phyloP scores from a whole-genome alignment of 2,888 invertebrate genomes.

The Lysandra bellargus region DNA sequence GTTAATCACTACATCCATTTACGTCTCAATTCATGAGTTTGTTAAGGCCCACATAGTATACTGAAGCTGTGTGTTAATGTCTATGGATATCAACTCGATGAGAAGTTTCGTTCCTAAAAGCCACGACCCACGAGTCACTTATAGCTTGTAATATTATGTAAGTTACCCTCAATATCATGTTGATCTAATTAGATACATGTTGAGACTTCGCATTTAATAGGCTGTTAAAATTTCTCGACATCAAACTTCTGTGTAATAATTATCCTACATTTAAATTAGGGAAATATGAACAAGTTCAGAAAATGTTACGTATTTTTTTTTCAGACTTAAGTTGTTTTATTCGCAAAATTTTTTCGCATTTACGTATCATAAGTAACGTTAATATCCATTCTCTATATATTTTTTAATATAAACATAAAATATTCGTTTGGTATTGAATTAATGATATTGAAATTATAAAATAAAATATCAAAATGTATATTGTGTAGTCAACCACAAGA shows the following conservation, averaged over 20 bases:
- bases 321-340: background rate
- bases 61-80: background rate
- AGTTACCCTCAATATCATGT: background rate
- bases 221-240: background rate
- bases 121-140: background rate
- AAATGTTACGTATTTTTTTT: background rate
- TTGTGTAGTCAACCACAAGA: too few relatives aligned
- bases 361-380: background rate
- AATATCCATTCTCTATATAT: too few relatives aligned
- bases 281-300: background rate
- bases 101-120: background rate
- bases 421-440: too few relatives aligned
- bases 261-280: background rate
- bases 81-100: background rate
- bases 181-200: slow-evolving; percentile 8
- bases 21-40: too few relatives aligned
- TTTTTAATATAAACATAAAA: too few relatives aligned
- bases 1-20: too few relatives aligned
- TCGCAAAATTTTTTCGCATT: background rate
- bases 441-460: too few relatives aligned
- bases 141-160: background rate
- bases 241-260: background rate
- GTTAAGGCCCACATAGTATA: too few relatives aligned
- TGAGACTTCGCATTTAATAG: background rate
- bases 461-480: too few relatives aligned